These are phyloP conservation scores for Amphipyra berbera DNA, from an alignment of 2,888 invertebrate genomes.

Conservation along the genomic window DNA sequence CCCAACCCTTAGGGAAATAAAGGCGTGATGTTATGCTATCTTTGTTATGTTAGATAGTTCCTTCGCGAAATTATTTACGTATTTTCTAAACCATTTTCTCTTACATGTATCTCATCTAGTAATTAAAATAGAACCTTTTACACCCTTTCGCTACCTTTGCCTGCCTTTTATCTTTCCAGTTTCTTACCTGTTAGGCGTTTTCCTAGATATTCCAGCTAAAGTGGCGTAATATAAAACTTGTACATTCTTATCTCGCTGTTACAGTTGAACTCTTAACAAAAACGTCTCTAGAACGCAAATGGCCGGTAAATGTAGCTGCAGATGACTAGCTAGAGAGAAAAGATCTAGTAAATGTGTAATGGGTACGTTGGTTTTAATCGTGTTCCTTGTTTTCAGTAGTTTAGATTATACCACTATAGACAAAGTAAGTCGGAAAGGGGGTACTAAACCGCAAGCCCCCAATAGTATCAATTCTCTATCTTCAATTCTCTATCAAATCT, in stretches of 20 bases:
- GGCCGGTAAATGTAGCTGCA: slow-evolving; percentile 48
- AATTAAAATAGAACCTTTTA: slow-evolving; percentile 1
- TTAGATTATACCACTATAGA: too few relatives aligned
- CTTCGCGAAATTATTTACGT: too few relatives aligned
- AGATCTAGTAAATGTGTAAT: slow-evolving; percentile 18
- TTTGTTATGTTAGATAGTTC: too few relatives aligned
- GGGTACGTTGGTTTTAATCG: background rate
- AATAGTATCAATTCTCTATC: too few relatives aligned
- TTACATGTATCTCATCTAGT: too few relatives aligned
- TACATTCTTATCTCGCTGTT: slow-evolving; percentile 57
- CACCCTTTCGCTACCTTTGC: too few relatives aligned
- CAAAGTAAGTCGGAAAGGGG: too few relatives aligned
- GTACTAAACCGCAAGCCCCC: too few relatives aligned
- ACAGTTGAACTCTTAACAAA: slow-evolving; percentile 60
- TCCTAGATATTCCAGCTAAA: slow-evolving; percentile 24
- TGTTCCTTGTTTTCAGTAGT: background rate
- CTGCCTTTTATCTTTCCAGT: slow-evolving; percentile 31
- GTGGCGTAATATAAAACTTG: slow-evolving; percentile 22
- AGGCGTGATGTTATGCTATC: too few relatives aligned
- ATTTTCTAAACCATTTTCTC: too few relatives aligned
- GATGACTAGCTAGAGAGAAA: slow-evolving; percentile 44
- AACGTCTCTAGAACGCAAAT: slow-evolving; percentile 54
- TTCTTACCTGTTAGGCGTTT: slow-evolving; percentile 30
- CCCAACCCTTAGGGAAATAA: too few relatives aligned
- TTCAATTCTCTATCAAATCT: too few relatives aligned